phyloP scores from a whole-genome alignment of 1,140 invertebrate genomes.

The Teleopsis dalmanni region DNA sequence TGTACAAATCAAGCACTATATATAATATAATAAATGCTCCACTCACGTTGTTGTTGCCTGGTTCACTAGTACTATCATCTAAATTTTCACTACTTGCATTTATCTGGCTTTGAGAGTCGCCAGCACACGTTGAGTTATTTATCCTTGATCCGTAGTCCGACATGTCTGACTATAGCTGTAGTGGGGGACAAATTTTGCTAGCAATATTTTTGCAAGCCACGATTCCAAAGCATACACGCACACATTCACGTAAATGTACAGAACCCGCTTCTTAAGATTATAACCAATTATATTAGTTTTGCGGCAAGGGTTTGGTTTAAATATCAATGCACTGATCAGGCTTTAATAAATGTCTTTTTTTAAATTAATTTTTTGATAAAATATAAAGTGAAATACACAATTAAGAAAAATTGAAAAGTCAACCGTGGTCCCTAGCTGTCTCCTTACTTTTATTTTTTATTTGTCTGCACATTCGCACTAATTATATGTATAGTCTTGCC shows the following conservation, averaged over 20 bases:
- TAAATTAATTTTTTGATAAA: no score
- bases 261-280: no score
- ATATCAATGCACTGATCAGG: no score
- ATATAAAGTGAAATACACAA: no score
- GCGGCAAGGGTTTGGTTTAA: no score
- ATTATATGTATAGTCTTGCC: no score
- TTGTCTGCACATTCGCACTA: no score
- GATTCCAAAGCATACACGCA: constrained; percentile 4
- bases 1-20: background rate
- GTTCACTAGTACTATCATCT: constrained; percentile 5
- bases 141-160: background rate
- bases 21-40: background rate
- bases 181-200: constrained; percentile 1
- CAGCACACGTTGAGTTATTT: background rate
- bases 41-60: constrained; percentile 9
- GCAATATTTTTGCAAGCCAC: background rate
- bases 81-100: background rate
- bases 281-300: no score
- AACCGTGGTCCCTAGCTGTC: no score
- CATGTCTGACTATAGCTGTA: constrained; percentile 1
- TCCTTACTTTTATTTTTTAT: no score
- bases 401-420: no score
- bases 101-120: background rate
- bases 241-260: constrained; percentile 5
- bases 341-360: no score